phyloP scores from a whole-genome alignment of 2,888 invertebrate genomes.

The Dendrolimus houi region DNA sequence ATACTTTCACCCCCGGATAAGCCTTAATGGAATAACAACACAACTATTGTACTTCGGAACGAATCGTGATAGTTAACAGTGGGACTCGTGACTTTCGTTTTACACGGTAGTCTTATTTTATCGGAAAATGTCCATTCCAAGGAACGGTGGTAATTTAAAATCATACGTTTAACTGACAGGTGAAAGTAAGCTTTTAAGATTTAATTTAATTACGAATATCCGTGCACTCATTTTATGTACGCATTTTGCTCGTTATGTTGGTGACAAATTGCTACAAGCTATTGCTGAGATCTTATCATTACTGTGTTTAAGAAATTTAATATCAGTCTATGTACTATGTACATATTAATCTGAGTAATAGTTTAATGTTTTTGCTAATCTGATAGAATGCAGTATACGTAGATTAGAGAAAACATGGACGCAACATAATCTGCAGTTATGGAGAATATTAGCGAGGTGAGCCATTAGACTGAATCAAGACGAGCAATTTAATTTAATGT shows the following conservation, averaged over 20 bases:
- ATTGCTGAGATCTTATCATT: too few relatives aligned
- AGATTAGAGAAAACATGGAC: slow-evolving; percentile 17
- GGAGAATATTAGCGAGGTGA: slow-evolving; percentile 35
- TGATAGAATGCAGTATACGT: too few relatives aligned
- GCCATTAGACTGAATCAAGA: slow-evolving; percentile 38
- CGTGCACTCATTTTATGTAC: background rate
- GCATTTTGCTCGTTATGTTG: background rate
- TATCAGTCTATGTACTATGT: too few relatives aligned
- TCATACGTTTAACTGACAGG: slow-evolving; percentile 53
- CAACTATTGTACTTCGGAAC: slow-evolving; percentile 55
- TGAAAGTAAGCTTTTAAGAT: slow-evolving; percentile 37
- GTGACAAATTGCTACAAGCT: slow-evolving; percentile 4
- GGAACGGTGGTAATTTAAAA: slow-evolving; percentile 53
- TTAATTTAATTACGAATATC: background rate
- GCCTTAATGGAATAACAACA: slow-evolving; percentile 62
- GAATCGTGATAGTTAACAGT: slow-evolving; percentile 65
- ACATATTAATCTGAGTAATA: too few relatives aligned
- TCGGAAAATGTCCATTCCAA: slow-evolving; percentile 55
- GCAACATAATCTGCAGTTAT: slow-evolving; percentile 38
- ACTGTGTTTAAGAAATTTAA: too few relatives aligned
- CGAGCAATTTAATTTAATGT: slow-evolving; percentile 51
- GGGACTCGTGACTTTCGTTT: slow-evolving; percentile 66
- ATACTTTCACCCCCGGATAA: slow-evolving; percentile 64
- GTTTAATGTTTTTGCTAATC: too few relatives aligned
- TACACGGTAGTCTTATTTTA: slow-evolving; percentile 63